Base-by-base conservation (phyloP, 2,888 invertebrate species). In the Sabatieria punctata region DNA sequence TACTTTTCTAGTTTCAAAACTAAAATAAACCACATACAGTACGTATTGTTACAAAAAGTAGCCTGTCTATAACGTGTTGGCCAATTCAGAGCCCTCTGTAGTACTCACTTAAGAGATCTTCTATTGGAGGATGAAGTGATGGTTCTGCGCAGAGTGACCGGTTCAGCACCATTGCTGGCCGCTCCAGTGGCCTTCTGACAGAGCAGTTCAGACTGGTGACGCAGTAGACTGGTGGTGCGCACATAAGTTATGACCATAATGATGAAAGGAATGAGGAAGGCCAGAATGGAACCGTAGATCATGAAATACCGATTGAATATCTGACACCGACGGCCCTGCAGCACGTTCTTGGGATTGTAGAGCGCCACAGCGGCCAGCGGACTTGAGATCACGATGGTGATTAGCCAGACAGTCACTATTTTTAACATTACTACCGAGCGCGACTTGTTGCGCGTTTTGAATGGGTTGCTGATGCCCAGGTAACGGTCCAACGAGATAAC, bases 201-300 rank as follows among this genome's bases (percentile, higher is more conserved):
- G n/a, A n/a, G n/a, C n/a, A n/a, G n/a, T n/a, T n/a, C n/a, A n/a
- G n/a, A n/a, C n/a, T n/a, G 43, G 11, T 4, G 4, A 11, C 84
- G 83, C 60, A 91, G 71, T 26, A 89, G 73, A 47, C 81, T 76
- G 21, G 88, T 83, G 0, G 91, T 91, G 56, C 88, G 73, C 6
- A 84, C 81, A 63, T 89, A 89, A 18, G 86, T 85, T 50, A 85
- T 73, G 62, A 89, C 74, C 89, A 91, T 91, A 55, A 91, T 85
- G 33, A 79, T 76, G 54, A 89, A 72, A 0, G 91, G 91, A 52
- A 89, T 85, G 73, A 88, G 89, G 72, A 91, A 91, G 57, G 85
- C 85, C 57, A 86, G 80, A 60, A 88, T 80, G 47, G 88, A 88
- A 37, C 89, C 89, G 57, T 44, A 47, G 13, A 51, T 41, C 47